phyloP scores from a whole-genome alignment of 2,888 invertebrate genomes.

The Shargacucullia verbasci region DNA sequence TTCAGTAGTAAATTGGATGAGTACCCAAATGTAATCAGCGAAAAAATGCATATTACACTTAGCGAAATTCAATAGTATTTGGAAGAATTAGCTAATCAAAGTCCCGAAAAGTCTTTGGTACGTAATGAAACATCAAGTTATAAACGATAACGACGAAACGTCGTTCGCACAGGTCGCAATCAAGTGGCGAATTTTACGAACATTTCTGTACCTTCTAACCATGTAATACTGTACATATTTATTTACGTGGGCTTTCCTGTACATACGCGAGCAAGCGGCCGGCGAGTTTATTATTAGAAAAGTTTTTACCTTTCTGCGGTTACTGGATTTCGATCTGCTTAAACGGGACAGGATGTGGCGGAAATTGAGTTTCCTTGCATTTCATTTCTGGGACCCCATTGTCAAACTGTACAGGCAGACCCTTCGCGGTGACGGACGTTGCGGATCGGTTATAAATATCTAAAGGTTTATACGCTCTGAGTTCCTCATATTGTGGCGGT shows the following conservation, averaged over 20 bases:
- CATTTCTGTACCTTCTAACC: too few species aligned
- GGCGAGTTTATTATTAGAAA: constrained; percentile 66
- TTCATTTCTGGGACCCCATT: constrained; percentile 68
- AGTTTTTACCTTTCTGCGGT: constrained; percentile 70
- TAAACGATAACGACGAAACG: too few species aligned
- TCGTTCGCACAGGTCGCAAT: too few species aligned
- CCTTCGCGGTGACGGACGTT: constrained; percentile 57
- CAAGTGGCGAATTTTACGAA: too few species aligned
- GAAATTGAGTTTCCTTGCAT: constrained; percentile 79
- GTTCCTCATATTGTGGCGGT: constrained; percentile 1
- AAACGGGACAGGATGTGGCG: constrained; percentile 63
- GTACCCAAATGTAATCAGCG: too few species aligned
- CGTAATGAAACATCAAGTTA: too few species aligned
- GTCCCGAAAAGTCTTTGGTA: too few species aligned
- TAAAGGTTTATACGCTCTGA: constrained; percentile 29
- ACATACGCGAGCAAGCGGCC: constrained; percentile 52
- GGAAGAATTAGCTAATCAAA: too few species aligned
- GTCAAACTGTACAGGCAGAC: constrained; percentile 57
- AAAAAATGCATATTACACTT: too few species aligned
- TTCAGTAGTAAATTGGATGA: too few species aligned
- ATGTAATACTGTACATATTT: constrained; percentile 45
- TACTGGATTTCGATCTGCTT: constrained; percentile 60
- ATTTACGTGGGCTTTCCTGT: constrained; percentile 57
- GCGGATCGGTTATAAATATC: constrained; percentile 56
- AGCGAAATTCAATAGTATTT: too few species aligned